A percentile compares a stretch with the other conserved stretches of the same genome.
Conservation (phyloP, 2,797 vertebrate genomes). For the Microcaecilia unicolor region DNA sequence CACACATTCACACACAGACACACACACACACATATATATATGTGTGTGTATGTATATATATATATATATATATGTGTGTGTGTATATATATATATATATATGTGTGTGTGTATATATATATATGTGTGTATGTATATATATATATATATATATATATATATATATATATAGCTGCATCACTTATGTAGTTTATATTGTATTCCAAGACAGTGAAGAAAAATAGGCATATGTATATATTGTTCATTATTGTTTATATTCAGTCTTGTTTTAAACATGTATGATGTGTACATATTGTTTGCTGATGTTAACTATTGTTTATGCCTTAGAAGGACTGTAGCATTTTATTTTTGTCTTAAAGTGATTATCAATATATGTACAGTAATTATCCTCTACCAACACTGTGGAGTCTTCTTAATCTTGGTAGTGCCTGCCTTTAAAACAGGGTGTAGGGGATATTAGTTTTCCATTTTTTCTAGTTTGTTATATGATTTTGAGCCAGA, state of each 20-base stretch:
- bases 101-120: too few species aligned
- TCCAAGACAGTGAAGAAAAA: constrained; percentile 77
- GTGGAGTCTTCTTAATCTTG: constrained; percentile 98
- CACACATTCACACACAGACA: too few species aligned
- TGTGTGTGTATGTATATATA: too few species aligned
- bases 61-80: too few species aligned
- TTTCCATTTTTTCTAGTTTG: constrained; percentile 78
- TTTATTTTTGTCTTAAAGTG: constrained; percentile 96
- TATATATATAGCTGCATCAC: constrained; percentile 78
- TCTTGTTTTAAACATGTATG: constrained; percentile 97
- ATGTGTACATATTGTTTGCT: constrained; percentile 99
- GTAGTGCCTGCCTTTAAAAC: constrained; percentile 99
- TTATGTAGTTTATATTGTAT: constrained; percentile 79
- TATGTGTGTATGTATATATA: constrained; percentile 82
- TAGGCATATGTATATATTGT: constrained; percentile 96
- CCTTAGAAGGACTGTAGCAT: constrained; percentile 98
- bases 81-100: too few species aligned
- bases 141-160: constrained; percentile 78
- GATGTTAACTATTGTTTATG: constrained; percentile 97
- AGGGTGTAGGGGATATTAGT: constrained; percentile 97
- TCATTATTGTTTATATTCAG: constrained; percentile 99
- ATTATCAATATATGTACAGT: constrained; percentile 95
- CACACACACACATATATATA: too few species aligned
- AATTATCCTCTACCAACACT: constrained; percentile 98
- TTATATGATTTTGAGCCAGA: constrained; percentile 89